Conservation (phyloP, 2,888 invertebrate genomes). For the Luperina nickerlii region DNA sequence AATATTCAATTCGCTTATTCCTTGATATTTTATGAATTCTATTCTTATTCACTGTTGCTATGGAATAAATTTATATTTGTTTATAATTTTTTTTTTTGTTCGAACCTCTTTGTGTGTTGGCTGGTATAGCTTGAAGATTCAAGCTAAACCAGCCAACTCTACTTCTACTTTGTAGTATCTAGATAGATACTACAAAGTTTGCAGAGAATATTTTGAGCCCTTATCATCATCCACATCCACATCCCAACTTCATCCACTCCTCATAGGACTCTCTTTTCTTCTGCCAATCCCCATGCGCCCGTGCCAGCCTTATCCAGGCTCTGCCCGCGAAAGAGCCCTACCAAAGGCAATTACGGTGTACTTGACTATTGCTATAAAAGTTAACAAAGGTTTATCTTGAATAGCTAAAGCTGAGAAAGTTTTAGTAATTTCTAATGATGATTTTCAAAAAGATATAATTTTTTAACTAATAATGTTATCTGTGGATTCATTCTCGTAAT, state of each 20-base stretch:
- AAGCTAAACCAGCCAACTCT: too few species aligned
- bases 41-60: constrained; percentile 16
- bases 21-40: constrained; percentile 42
- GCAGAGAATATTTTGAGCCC: neutral
- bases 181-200: neutral
- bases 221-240: neutral
- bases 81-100: too few species aligned
- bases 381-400: neutral
- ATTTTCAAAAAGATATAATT: neutral
- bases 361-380: neutral
- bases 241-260: neutral
- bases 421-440: neutral
- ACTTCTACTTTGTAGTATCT: too few species aligned
- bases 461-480: neutral
- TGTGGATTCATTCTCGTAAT: neutral
- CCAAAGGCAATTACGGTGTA: neutral
- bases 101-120: neutral
- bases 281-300: neutral
- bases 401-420: neutral
- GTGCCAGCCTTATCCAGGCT: neutral
- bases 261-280: neutral
- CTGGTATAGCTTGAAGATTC: neutral
- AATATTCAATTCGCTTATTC: constrained; percentile 60
- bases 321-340: neutral
- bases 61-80: neutral